These are phyloP conservation scores for Drosophila watanabei DNA, from an alignment of 1,140 invertebrate genomes.

Conservation along the genomic window DNA sequence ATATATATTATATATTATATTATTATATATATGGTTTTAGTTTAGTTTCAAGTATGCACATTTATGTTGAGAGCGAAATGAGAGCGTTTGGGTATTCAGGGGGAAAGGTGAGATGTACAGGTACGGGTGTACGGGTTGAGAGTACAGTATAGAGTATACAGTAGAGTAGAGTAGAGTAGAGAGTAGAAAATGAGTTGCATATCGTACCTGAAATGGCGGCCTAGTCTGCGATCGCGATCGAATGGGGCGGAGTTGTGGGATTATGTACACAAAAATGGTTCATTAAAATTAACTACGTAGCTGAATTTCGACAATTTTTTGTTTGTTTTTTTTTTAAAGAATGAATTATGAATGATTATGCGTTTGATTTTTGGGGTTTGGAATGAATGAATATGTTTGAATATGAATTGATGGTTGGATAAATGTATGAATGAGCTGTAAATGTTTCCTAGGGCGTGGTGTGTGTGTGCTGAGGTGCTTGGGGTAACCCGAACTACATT, in stretches of 20 bases:
- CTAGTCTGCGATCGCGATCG: conserved; percentile 82
- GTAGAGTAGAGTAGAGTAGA: conserved; percentile 62
- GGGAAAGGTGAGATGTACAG: background rate
- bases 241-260: conserved; percentile 83
- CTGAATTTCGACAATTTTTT: conserved; percentile 83
- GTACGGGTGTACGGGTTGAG: conserved; percentile 34
- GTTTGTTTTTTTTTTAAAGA: conserved; percentile 49
- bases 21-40: background rate
- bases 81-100: conserved; percentile 11
- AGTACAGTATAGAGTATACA: conserved; percentile 55
- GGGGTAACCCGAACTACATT: conserved; percentile 19
- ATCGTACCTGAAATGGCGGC: conserved; percentile 85
- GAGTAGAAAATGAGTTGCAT: conserved; percentile 81
- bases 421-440: conserved; percentile 20
- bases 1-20: background rate
- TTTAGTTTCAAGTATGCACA: conserved; percentile 11
- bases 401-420: conserved; percentile 33
- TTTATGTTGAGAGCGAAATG: conserved; percentile 6
- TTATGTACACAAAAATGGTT: conserved; percentile 85
- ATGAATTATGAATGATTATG: conserved; percentile 63
- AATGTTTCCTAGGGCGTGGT: conserved; percentile 9
- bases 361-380: conserved; percentile 28
- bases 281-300: conserved; percentile 82
- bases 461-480: conserved; percentile 17
- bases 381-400: conserved; percentile 47